Conservation (phyloP, 2,113 vertebrate species). For the Uria aalge region DNA sequence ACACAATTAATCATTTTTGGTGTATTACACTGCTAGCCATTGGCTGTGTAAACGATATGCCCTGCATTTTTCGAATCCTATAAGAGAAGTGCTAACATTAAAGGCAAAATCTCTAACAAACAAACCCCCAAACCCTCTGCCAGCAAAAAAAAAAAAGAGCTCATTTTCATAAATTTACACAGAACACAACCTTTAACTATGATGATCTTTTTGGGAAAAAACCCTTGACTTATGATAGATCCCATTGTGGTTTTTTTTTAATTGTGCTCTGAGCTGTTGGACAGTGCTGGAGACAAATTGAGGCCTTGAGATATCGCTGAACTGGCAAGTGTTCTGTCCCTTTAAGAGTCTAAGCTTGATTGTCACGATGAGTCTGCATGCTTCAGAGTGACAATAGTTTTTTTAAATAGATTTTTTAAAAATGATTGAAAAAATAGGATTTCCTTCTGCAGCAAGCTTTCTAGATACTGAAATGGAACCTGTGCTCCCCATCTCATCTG, state of each 20-base stretch:
- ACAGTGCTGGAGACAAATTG: not conserved
- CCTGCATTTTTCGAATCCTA: not conserved
- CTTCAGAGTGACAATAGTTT: not conserved
- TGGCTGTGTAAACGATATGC: not conserved
- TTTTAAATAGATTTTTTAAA: not conserved
- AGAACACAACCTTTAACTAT: not conserved
- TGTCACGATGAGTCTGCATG: not conserved
- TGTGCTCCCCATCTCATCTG: not conserved
- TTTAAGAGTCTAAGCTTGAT: not conserved
- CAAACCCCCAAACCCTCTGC: not conserved
- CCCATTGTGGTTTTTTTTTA: not conserved
- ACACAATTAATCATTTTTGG: not conserved
- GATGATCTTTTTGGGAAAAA: not conserved
- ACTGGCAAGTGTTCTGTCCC: not conserved
- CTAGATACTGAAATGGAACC: not conserved
- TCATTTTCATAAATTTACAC: not conserved
- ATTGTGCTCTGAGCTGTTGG: not conserved
- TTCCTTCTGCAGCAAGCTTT: not conserved
- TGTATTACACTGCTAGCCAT: not conserved
- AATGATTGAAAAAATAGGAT: not conserved
- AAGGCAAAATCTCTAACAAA: not conserved
- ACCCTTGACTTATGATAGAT: not conserved
- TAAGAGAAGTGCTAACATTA: not conserved
- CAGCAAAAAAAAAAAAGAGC: not conserved
- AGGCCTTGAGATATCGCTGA: rapidly evolving